phyloP scores from a whole-genome alignment of 2,113 vertebrate genomes.

The Callipepla squamata region DNA sequence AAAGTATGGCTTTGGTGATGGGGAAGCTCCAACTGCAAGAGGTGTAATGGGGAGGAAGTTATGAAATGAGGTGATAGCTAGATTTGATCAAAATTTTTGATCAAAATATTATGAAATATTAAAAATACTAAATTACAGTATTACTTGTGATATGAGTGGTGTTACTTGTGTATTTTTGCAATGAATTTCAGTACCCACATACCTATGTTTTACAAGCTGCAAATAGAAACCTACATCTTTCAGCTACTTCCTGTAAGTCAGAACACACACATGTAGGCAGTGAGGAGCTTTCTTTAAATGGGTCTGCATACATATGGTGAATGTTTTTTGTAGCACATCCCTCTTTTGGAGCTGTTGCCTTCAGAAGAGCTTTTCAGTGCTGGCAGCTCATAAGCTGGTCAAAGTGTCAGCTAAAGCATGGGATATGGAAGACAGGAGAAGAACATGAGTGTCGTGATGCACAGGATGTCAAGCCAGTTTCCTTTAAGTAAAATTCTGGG shows the following conservation, averaged over 20 bases:
- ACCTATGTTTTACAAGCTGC: not conserved
- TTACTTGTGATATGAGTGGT: not conserved
- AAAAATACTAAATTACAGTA: not conserved
- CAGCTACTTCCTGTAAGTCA: not conserved
- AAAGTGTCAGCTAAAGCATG: not conserved
- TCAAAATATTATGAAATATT: not conserved
- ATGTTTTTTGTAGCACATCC: not conserved
- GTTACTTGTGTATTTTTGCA: not conserved
- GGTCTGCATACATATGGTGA: not conserved
- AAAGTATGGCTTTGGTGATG: not conserved
- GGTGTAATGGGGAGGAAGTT: not conserved
- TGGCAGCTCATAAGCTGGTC: not conserved
- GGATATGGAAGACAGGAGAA: not conserved
- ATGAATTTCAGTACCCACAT: not conserved
- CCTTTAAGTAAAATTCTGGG: not conserved
- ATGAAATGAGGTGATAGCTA: not conserved
- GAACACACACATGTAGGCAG: not conserved
- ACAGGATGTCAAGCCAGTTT: not conserved
- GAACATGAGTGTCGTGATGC: rapidly evolving
- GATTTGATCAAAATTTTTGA: not conserved
- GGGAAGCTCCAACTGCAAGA: not conserved
- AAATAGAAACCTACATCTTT: not conserved
- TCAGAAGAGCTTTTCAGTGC: not conserved
- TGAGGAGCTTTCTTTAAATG: not conserved
- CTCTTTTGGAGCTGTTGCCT: not conserved